Base-by-base conservation (phyloP, 2,113 vertebrate genomes). In the Myodes glareolus region DNA sequence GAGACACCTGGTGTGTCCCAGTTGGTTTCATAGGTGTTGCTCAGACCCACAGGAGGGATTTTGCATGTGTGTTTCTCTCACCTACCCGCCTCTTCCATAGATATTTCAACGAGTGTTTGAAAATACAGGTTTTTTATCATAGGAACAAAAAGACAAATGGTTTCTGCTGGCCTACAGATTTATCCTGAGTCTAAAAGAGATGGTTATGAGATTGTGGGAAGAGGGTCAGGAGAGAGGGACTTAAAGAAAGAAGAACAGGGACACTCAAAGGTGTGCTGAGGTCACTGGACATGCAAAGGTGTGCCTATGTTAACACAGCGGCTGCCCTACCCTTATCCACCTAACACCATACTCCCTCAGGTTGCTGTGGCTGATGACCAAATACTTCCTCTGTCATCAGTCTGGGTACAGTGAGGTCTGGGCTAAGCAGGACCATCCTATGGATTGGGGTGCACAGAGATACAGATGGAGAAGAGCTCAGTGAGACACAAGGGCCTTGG, bases 1-100 rank as follows among this genome's bases (percentile, higher is more conserved):
- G 63, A 55, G 87, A 96, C 73, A 95, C 93, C 91, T 96, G 93
- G 73, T 92, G 87, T 36, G 55, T 91, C 68, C 33, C 75, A 45
- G 63, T 82, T 86, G 70, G 88, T 82, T 85, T 82, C 95, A 4
- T 7, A 95, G 87, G 75, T 88, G 76, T 81, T 58, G 25, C 63
- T 87, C 55, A 75, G 88, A 76, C 86, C 75, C 10, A 45, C 78
- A 88, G 96, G 85, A 95, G 47, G 89, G 87, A 65, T 75, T 81
- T 33, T 68, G 68, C 68, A 21, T 84, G 16, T 85, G 50, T 88
- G 77, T 93, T 85, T 77, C 58, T 96, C 70, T 93, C 7, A 1
- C 82, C 90, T 78, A 2, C 39, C 55, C 5, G 5, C 50, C 75
- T 95, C 82, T 70, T 50, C 78, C 5, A 2, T 39, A 42, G 61